Base-by-base conservation (phyloP, 2,888 invertebrate species). In the Byasa hedistus region DNA sequence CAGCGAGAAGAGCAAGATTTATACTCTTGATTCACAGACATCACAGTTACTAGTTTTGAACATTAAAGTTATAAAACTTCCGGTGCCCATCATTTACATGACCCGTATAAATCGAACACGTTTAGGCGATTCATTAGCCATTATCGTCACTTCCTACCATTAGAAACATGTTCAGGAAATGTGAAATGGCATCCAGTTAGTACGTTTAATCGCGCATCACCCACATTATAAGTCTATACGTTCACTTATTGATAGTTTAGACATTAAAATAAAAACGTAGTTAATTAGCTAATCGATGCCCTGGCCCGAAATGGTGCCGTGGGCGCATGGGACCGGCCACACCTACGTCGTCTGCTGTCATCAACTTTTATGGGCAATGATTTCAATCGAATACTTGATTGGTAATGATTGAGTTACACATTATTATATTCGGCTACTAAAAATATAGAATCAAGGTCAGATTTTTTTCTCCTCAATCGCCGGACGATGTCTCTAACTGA, bases 281-380 rank as follows among this genome's bases (percentile, higher is more conserved):
- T 75, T 78, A 78, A 80, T 80, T 81, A 79, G 73, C 72, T 78
- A 79, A 78, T 80, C 75, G 78, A 79, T 76, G 74, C 77, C 76
- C 75, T 77, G 75, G 69, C 76, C 73, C 71, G 72, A 73, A 74
- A 73, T 71, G 66, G 70, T 68, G 71, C 69, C 73, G 79, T 79
- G 79, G 79, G 79, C 78, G 78, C 75, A 58, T 63, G 66, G 64
- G 68, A 69, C 72, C 72, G 65, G 72, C 72, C 75, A 72, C 79
- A 73, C 79, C 79, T 75, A 78, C 79, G 75, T 59, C 24, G 54
- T 61, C 62, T 61, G 55, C 68, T 69, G 68, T 69, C 71, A 68
- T 70, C 70, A 69, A 70, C 64, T 72, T 76, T 74, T 74, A 74
- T 74, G 72, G 74, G 39, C 69, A 65, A 69, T 66, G 56, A 67